A percentile compares a stretch with the other conserved stretches of the same genome.
Conservation (phyloP, 2,797 vertebrate genomes). For the Sebastes umbrosus region DNA sequence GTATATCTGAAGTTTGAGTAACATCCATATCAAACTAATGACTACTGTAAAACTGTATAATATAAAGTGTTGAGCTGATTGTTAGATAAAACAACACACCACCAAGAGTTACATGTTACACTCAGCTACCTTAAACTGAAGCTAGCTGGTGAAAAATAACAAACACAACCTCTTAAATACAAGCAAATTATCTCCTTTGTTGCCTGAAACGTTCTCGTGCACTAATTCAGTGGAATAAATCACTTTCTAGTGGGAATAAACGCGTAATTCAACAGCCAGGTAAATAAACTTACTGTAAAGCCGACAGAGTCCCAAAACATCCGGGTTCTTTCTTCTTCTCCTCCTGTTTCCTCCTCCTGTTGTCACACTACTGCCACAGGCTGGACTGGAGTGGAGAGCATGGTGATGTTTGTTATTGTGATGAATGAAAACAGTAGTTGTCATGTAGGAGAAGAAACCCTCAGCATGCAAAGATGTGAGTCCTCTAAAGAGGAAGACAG, state of each 20-base stretch:
- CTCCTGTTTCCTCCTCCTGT: too few species aligned
- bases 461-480: background rate
- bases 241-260: background rate
- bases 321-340: conserved; percentile 44
- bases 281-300: accelerated
- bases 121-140: background rate
- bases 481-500: background rate
- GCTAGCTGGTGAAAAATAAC: background rate
- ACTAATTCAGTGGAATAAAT: background rate
- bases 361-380: background rate
- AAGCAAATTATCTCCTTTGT: background rate
- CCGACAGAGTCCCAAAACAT: conserved; percentile 20
- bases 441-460: background rate
- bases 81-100: background rate
- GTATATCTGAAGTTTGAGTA: background rate
- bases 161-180: background rate
- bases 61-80: background rate
- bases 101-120: background rate
- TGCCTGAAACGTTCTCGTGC: background rate
- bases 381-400: background rate
- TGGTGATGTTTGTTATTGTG: background rate
- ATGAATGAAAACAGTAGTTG: background rate
- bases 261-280: background rate
- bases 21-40: accelerated
- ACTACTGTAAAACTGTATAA: accelerated